Conservation (phyloP, 2,888 invertebrate genomes). For the Limnephilus rhombicus region DNA sequence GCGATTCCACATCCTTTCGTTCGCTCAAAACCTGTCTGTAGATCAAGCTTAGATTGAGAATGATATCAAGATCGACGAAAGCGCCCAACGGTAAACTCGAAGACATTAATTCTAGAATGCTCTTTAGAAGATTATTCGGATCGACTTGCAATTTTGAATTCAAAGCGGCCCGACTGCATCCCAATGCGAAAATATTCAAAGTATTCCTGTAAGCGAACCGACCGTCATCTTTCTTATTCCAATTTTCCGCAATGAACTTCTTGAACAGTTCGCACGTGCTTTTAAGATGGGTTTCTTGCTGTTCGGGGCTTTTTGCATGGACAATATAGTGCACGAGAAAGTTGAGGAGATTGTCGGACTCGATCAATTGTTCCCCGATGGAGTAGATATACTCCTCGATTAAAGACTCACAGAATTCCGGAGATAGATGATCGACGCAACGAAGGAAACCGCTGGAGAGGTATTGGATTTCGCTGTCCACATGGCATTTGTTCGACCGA, state of each 20-base stretch:
- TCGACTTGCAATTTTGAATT: conserved; percentile 31
- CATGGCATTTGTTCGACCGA: conserved; percentile 37
- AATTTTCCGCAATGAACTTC: conserved; percentile 55
- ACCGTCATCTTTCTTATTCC: conserved; percentile 51
- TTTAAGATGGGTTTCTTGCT: conserved; percentile 51
- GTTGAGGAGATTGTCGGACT: conserved; percentile 37
- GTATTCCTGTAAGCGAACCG: conserved; percentile 44
- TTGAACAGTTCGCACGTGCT: conserved; percentile 50
- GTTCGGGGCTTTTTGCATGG: conserved; percentile 48
- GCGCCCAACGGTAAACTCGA: conserved; percentile 49
- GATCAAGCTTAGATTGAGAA: conserved; percentile 22
- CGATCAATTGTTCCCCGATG: conserved; percentile 24
- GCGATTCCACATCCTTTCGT: conserved; percentile 14
- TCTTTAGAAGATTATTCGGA: conserved; percentile 46
- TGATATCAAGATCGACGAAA: conserved; percentile 32
- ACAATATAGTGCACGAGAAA: conserved; percentile 58
- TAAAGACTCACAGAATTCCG: conserved; percentile 66
- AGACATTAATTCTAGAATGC: conserved; percentile 48
- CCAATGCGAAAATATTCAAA: conserved; percentile 47
- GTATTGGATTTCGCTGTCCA: background rate
- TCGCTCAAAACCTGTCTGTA: conserved; percentile 40
- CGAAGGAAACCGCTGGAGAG: conserved; percentile 12
- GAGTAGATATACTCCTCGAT: conserved; percentile 67
- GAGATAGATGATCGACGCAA: conserved; percentile 66
- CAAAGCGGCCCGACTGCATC: conserved; percentile 50